These are phyloP conservation scores for Andrena bicolor DNA, from an alignment of 2,888 invertebrate species.

Conservation along the genomic window DNA sequence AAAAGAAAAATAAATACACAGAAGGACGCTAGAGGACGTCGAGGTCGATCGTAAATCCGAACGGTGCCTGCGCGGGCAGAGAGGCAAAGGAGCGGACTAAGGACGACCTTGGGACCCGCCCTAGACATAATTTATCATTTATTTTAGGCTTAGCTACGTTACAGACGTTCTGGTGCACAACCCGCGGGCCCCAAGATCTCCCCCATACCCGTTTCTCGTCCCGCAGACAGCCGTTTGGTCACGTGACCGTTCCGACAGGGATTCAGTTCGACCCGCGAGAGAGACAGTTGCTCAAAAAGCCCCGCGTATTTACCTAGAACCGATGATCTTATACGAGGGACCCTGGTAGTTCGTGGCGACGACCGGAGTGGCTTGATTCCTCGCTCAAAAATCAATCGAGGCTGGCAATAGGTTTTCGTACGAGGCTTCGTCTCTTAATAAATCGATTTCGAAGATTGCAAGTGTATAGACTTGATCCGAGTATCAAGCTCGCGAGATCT, in stretches of 20 bases:
- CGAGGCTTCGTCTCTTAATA: not conserved
- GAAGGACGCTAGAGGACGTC: not conserved
- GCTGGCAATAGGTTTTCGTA: not conserved
- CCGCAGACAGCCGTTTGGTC: conserved; percentile 32
- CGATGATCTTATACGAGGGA: conserved; percentile 42
- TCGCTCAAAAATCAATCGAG: not conserved
- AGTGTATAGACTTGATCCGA: not conserved
- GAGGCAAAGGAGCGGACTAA: conserved; percentile 7
- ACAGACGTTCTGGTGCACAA: conserved; percentile 58
- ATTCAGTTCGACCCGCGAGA: conserved; percentile 41
- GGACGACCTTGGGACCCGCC: conserved; percentile 51
- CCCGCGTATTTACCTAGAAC: conserved; percentile 52
- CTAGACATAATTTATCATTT: conserved; percentile 63
- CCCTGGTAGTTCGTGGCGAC: conserved; percentile 4
- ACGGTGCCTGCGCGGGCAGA: conserved; percentile 29
- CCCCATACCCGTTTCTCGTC: conserved; percentile 13
- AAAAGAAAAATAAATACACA: conserved; percentile 6
- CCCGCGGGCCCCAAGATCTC: conserved; percentile 37
- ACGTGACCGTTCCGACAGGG: conserved; percentile 29
- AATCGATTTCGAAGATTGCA: not conserved
- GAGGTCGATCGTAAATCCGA: conserved; percentile 40
- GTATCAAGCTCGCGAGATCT: too few relatives aligned
- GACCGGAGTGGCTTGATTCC: not conserved
- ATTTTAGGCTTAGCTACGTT: conserved; percentile 37
- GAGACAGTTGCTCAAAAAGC: conserved; percentile 67